Conservation (phyloP, 2,888 invertebrate species). For the Philopedon plagiatum region DNA sequence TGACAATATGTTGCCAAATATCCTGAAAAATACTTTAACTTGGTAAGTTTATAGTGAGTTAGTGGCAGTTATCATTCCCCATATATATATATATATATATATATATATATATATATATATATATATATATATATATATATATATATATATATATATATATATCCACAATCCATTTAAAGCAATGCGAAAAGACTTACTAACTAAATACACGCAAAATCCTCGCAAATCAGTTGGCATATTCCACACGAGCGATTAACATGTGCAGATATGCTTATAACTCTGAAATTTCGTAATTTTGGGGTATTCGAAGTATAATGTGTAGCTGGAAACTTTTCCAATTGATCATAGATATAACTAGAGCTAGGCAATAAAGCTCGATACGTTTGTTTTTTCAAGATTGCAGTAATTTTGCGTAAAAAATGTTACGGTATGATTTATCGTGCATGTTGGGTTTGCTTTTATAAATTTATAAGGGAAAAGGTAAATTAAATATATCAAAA, state of each 20-base stretch:
- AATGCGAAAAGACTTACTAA: neutral
- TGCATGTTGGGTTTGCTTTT: too few species aligned
- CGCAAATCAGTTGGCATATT: constrained; percentile 17
- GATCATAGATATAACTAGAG: neutral
- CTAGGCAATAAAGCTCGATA: neutral
- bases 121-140: too few species aligned
- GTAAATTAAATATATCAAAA: too few species aligned
- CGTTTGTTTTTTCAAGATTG: neutral
- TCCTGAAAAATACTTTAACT: too few species aligned
- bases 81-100: too few species aligned
- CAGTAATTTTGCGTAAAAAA: neutral
- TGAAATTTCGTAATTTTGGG: constrained; percentile 21
- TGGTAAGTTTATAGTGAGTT: too few species aligned
- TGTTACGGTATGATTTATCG: too few species aligned
- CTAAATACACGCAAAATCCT: constrained; percentile 10
- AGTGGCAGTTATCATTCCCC: too few species aligned
- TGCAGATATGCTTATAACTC: constrained; percentile 12
- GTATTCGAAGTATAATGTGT: constrained; percentile 3
- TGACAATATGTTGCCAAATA: too few species aligned
- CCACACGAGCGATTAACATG: constrained; percentile 15
- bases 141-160: too few species aligned
- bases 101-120: too few species aligned
- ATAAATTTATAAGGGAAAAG: too few species aligned
- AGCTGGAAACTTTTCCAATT: constrained; percentile 18
- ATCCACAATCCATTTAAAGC: neutral